Conservation (phyloP, 1,140 invertebrate genomes). For the Drosophila nikananu region DNA sequence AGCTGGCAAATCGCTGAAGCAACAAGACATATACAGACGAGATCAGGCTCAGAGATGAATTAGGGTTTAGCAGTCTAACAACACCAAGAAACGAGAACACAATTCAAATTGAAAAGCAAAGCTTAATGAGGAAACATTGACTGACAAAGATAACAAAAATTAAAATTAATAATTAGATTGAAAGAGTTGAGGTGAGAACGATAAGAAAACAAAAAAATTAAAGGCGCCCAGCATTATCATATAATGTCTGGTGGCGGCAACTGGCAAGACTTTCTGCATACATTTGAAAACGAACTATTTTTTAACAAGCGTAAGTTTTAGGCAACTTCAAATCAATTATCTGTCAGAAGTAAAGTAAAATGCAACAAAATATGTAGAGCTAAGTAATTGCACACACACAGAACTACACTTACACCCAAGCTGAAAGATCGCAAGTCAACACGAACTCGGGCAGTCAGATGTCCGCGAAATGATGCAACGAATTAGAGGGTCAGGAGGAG, state of each 20-base stretch:
- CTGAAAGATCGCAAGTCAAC: conserved; percentile 38
- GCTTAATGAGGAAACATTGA: conserved; percentile 79
- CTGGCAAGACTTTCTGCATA: conserved; percentile 73
- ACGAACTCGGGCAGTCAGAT: neutral
- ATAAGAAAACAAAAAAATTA: conserved; percentile 42
- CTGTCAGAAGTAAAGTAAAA: conserved; percentile 41
- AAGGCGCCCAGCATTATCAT: conserved; percentile 66
- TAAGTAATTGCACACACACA: conserved; percentile 72
- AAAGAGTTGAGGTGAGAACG: conserved; percentile 47
- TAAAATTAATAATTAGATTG: conserved; percentile 54
- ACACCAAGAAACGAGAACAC: conserved; percentile 33
- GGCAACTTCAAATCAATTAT: conserved; percentile 77
- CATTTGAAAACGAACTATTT: conserved; percentile 55
- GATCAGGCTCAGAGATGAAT: conserved; percentile 56
- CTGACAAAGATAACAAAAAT: conserved; percentile 64
- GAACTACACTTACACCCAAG: conserved; percentile 32
- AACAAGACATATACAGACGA: conserved; percentile 45
- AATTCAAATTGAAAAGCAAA: conserved; percentile 75
- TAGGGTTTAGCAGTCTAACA: conserved; percentile 40
- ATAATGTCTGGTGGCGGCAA: conserved; percentile 61
- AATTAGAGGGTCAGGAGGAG: conserved; percentile 56
- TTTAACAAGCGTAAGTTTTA: conserved; percentile 69
- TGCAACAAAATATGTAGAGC: conserved; percentile 58
- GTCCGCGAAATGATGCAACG: conserved; percentile 62
- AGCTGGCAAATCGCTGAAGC: conserved; percentile 21